Conservation (phyloP, 2,888 invertebrate genomes). For the Caenorhabditis japonica region DNA sequence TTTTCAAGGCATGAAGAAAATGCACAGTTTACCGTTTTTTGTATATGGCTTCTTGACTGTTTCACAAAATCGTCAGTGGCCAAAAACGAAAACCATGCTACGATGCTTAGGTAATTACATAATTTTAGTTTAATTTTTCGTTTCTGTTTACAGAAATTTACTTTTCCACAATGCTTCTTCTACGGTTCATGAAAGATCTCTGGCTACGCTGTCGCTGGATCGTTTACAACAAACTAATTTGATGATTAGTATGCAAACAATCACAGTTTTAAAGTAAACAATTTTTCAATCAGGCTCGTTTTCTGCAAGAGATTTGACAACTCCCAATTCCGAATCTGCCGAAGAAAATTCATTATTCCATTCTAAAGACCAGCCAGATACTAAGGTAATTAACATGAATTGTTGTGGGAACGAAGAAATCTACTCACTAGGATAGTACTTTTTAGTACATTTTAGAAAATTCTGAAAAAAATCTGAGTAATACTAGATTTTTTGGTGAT, state of each 20-base stretch:
- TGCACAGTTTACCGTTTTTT: slow-evolving; percentile 95
- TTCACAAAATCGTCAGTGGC: slow-evolving; percentile 84
- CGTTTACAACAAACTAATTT: slow-evolving; percentile 33
- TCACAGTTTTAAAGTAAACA: not conserved
- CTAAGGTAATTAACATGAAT: too few relatives aligned
- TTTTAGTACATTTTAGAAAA: too few relatives aligned
- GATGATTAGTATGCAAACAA: slow-evolving; percentile 11
- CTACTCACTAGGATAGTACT: too few relatives aligned
- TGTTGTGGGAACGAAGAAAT: too few relatives aligned
- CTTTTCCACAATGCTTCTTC: too few relatives aligned
- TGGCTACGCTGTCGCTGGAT: slow-evolving; percentile 37
- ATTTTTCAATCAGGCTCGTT: slow-evolving; percentile 7
- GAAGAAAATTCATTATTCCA: too few relatives aligned
- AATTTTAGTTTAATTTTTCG: not conserved
- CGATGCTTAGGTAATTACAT: slow-evolving; percentile 37
- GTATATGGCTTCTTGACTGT: slow-evolving; percentile 96
- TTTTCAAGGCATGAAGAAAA: slow-evolving; percentile 84
- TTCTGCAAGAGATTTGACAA: too few relatives aligned
- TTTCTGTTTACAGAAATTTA: not conserved
- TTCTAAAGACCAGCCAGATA: too few relatives aligned
- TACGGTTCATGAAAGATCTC: not conserved
- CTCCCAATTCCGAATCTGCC: too few relatives aligned
- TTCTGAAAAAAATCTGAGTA: too few relatives aligned
- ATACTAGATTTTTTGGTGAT: too few relatives aligned
- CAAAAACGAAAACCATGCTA: slow-evolving; percentile 31